Base-by-base conservation (phyloP, 2,888 invertebrate species). In the Phoronis australis region DNA sequence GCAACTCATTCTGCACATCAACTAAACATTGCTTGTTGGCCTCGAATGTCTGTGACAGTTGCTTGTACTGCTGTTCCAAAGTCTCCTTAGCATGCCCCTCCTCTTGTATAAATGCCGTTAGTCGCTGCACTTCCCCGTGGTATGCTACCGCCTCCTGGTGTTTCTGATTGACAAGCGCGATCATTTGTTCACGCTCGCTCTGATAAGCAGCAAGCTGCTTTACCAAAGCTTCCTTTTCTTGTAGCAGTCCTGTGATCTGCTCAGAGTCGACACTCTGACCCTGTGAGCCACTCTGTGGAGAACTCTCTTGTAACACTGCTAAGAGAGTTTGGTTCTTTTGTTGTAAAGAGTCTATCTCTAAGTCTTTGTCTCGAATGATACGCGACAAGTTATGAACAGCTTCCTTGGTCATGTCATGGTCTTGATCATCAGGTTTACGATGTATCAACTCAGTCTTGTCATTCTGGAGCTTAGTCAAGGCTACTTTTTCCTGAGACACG, bases 81-180 rank as follows among this genome's bases (percentile, higher is more conserved):
- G 59, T 54, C 42, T 71, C 67, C 47, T 59, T 58, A 46, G 66
- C 65, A 37, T 66, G 64, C 5, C 51, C 59, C 45, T 70, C 63
- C 15, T 56, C 46, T 15, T 52, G 53, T 6, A 74, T 50, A 12
- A 64, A 52, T 3, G 56, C 62, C 15, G 64, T 63, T 39, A 93
- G 75, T 25, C 89, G 81, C 71, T 91, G 88, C 51, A 92, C 87
- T 80, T 94, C 93, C 26, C 80, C 82, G 66, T 93, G 90, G 72
- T 91, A 93, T 54, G 86, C 84, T 25, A 89, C 76, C 68, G 85
- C 89, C 78, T 93, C 92, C 51, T 87, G 83, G 66, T 93, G 91
- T 76, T 93, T 93, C 49, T 85, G 80, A 64, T 87, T 87, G 0
- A 92, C 64, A 21, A 73, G 71, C 3, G 60, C 56, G 21, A 78